Base-by-base conservation (phyloP, 2,797 vertebrate species). In the Protonibea diacanthus region DNA sequence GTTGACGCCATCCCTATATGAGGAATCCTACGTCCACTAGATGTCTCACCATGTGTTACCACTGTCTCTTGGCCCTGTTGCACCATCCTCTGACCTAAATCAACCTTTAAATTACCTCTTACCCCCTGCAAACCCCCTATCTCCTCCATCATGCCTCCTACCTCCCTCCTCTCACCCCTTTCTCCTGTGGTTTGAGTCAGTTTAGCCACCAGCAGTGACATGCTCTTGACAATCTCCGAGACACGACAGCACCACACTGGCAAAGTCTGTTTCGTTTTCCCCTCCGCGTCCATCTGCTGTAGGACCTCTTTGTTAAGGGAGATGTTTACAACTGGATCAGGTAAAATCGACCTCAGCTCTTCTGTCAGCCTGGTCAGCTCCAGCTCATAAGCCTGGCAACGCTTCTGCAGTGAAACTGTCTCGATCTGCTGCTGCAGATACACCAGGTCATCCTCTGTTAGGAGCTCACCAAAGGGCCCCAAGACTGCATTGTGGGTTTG, bases 391-490 rank as follows among this genome's bases (percentile, higher is more conserved):
- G 90, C 96, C 88, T 96, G 95, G 81, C 95, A 97, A 78, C 94
- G 95, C 83, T 93, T 95, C 80, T 96, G 94, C 76, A 97, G 92
- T 20, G 96, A 96, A 60, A 97, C 94, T 10, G 93, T 94, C 25
- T 97, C 96, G 2, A 97, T 96, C 83, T 98, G 97, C 83, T 93
- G 91, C 89, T 99, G 97, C 88, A 99, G 88, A 83, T 96, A 96
- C 55, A 94, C 48, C 56, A 99, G 91, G 90, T 99, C 98, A 0
- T 96, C 95, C 75, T 98, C 97, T 0, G 96, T 98, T 63, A 99
- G 91, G 64, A 99, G 94, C 88, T 99, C 98, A 14, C 98, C 98
- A 17, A 97, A 99, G 3, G 98, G 98, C 6, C 98, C 97, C 89
- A 99, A 84, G 78, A 99, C 93, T 6, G 96, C 98, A 13, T 96